phyloP scores from a whole-genome alignment of 2,113 vertebrate genomes.

The Notarius quadriscutis region DNA sequence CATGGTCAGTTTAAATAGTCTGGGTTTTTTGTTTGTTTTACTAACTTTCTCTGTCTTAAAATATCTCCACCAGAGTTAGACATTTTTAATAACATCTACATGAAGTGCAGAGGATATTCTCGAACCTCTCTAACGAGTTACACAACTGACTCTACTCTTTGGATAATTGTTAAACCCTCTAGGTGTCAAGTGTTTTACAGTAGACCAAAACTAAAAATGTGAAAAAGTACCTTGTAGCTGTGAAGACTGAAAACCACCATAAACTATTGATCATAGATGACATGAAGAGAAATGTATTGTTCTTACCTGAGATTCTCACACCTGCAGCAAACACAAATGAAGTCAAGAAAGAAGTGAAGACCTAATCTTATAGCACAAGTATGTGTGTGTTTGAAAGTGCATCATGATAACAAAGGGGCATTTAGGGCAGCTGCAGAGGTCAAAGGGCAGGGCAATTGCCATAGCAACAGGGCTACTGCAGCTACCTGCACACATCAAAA shows the following conservation, averaged over 20 bases:
- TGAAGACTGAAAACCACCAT: not conserved
- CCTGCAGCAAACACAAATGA: not conserved
- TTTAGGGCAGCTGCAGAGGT: conserved; percentile 41
- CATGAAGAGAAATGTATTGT: not conserved
- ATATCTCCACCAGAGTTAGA: not conserved
- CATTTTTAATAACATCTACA: not conserved
- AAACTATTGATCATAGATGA: not conserved
- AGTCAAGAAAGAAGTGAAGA: not conserved
- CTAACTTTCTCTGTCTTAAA: not conserved
- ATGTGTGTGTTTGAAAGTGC: conserved; percentile 2
- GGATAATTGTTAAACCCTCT: not conserved
- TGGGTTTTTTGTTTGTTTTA: not conserved
- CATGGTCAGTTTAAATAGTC: not conserved
- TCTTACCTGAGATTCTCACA: conserved; percentile 26
- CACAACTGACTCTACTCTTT: not conserved
- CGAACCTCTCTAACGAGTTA: not conserved
- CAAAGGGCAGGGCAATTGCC: conserved; percentile 27
- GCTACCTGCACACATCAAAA: conserved; percentile 3
- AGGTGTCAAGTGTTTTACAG: not conserved
- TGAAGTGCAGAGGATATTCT: not conserved
- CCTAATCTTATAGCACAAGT: conserved; percentile 15
- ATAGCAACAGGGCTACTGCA: conserved; percentile 35
- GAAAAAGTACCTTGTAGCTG: not conserved
- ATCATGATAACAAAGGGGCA: conserved; percentile 41
- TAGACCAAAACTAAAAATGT: not conserved